Base-by-base conservation (phyloP, 2,113 vertebrate genomes). In the Butorides virescens region DNA sequence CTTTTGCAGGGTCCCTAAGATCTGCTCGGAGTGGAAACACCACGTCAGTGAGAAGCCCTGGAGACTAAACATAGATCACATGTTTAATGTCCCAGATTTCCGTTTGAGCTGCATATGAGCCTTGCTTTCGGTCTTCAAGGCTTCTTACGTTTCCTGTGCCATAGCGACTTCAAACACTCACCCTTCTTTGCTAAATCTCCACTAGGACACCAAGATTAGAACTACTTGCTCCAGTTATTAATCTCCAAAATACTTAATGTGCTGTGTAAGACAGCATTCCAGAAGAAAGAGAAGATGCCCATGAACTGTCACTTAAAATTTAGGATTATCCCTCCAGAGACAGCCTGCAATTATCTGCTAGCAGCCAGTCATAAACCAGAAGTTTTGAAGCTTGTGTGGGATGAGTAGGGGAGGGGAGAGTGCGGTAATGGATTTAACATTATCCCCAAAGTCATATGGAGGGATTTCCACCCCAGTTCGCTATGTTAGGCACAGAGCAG, bases 381-480 rank as follows among this genome's bases (percentile, higher is more conserved):
- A 94, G 81, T 94, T 94, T 75, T 50, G 95, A 93, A 92, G 94
- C 87, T 82, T 75, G 87, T 88, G 92, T 96, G 81, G 95, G 95
- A 90, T 93, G 95, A 87, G 95, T 92, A 94, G 91, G 46, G 80
- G 80, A 85, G 91, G 75, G 84, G 50, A 95, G 94, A 63, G 65
- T 44, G 80, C 91, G 93, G 77, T 93, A 42, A 85, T 65, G 84
- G 96, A 72, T 93, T 94, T 91, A 94, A 17, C 72, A 46, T 96
- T 91, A 94, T 95, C 91, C 94, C 62, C 23, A 3, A 49, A 92
- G 84, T 81, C 91, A 79, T 50, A 58, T 82, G 91, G 93, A 93
- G 91, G 88, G 89, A 95, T 96, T 97, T 96, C 80, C 87, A 94
- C 5, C 29, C 66, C 1, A 5, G 55, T 71, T 76, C 0, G 5